Base-by-base conservation (phyloP, 1,140 invertebrate species). In the Drosophila rufa region DNA sequence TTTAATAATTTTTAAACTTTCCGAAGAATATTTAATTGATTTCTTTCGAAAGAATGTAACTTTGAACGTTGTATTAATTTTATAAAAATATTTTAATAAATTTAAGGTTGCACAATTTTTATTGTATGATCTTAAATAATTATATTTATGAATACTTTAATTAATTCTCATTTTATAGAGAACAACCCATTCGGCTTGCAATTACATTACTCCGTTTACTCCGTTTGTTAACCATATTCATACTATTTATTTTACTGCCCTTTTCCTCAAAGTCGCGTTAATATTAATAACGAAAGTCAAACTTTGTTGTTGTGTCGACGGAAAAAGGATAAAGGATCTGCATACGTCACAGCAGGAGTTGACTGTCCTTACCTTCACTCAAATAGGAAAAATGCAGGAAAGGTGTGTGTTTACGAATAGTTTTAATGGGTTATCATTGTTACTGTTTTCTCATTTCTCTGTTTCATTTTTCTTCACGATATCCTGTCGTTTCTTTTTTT, bases 321-420 rank as follows among this genome's bases (percentile, higher is more conserved):
- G 66, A 60, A 47, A 56, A 68, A 77, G 67, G 68, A 70, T 48
- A 57, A 47, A 75, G 82, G 66, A 82, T 76, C 53, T 80, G 42
- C 75, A 82, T 73, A 64, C 36, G 46, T 80, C 50, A 68, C 36
- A 33, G 36, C 62, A 71, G 53, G 66, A 59, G 45, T 45, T 64
- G 19, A 14, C 17, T 15, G 15, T n/a, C 51, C 38, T 17, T 47
- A 50, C n/a, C 33, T 51, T 38, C 64, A 17, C 59, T 69, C 11
- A 15, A 8, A 14, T 5, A 12, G 9, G 33, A 55, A 40, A 27
- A 58, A 30, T 40, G 42, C 12, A 15, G 12, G 38, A 61, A 62
- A 85, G 85, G 85, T 90, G 84, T 87, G 84, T 87, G 84, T 89
- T 84, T 79, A 73, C 75, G 85, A 89, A 89, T 89, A 89, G 85